Conservation (phyloP, 2,113 vertebrate genomes). For the Muscicapa adusta region DNA sequence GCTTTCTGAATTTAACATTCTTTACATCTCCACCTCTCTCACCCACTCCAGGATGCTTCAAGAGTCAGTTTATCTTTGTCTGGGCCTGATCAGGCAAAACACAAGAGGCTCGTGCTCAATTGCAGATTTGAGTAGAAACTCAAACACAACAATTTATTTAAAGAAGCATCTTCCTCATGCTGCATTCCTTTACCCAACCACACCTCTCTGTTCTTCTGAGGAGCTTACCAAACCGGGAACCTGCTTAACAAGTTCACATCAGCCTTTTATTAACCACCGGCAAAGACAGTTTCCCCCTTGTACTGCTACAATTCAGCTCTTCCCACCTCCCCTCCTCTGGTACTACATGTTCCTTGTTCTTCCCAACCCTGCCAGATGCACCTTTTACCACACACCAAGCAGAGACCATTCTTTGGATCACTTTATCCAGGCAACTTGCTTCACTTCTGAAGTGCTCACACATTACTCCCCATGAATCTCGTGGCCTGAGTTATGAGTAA, state of each 20-base stretch:
- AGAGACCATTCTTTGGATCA: background rate
- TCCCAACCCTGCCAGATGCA: background rate
- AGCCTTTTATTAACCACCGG: background rate
- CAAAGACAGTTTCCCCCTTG: background rate
- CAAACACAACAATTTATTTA: background rate
- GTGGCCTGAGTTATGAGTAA: background rate
- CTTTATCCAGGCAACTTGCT: background rate
- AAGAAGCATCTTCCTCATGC: background rate
- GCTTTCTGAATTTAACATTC: background rate
- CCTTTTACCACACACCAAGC: background rate
- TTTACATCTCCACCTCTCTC: background rate
- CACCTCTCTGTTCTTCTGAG: background rate
- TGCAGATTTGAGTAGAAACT: background rate
- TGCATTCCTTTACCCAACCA: conserved; percentile 36
- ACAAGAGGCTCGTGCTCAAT: background rate
- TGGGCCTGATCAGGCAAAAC: background rate
- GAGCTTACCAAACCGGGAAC: conserved; percentile 38
- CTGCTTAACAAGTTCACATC: conserved; percentile 38
- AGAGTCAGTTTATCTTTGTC: background rate
- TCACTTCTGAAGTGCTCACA: background rate
- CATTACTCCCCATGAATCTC: background rate
- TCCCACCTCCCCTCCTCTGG: background rate
- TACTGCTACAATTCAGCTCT: background rate
- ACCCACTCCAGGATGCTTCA: background rate
- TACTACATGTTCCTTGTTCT: background rate